Evolutionary conservation across 2,113 vertebrate species (phyloP).

Genomic region (Epinephelus fuscoguttatus): DNA sequence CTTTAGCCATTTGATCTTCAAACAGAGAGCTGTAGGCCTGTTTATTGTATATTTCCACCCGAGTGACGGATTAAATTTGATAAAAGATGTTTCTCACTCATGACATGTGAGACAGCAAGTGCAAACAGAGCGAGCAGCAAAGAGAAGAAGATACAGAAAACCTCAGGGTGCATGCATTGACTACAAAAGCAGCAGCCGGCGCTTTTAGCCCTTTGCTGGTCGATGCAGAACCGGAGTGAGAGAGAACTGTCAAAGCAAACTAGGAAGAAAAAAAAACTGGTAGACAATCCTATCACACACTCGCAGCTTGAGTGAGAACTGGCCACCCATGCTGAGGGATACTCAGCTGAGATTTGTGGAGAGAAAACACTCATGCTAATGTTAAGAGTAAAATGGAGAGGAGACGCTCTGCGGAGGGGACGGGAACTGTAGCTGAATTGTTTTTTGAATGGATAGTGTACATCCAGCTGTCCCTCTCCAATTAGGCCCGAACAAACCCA

Average conservation of each 20-base stretch:
- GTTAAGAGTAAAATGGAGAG: constrained; percentile 50
- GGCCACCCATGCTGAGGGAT: constrained; percentile 71
- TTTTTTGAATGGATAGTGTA: constrained; percentile 18
- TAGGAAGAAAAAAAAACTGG: constrained; percentile 14
- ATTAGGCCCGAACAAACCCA: constrained; percentile 23
- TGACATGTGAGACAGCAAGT: constrained; percentile 41
- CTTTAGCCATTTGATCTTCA: constrained; percentile 65
- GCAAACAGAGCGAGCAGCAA: constrained; percentile 31
- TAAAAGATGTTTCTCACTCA: constrained; percentile 46
- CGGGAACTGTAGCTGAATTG: constrained; percentile 1
- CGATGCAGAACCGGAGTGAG: constrained; percentile 46
- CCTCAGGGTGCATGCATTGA: constrained; percentile 30
- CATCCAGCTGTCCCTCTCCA: constrained; percentile 26
- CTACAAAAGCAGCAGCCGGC: constrained; percentile 41
- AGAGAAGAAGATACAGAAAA: constrained; percentile 35
- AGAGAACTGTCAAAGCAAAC: constrained; percentile 50
- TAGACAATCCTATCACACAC: constrained; percentile 71
- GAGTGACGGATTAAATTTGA: constrained; percentile 51
- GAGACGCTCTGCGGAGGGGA: neutral
- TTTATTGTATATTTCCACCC: constrained; percentile 54
- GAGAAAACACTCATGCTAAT: constrained; percentile 41
- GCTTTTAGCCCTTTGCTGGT: constrained; percentile 49
- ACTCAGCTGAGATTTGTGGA: constrained; percentile 57
- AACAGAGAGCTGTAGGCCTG: constrained; percentile 50
- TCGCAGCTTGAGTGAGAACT: constrained; percentile 63